Evolutionary conservation across 1,140 invertebrate genomes (phyloP).

Genomic region (Physella acuta): DNA sequence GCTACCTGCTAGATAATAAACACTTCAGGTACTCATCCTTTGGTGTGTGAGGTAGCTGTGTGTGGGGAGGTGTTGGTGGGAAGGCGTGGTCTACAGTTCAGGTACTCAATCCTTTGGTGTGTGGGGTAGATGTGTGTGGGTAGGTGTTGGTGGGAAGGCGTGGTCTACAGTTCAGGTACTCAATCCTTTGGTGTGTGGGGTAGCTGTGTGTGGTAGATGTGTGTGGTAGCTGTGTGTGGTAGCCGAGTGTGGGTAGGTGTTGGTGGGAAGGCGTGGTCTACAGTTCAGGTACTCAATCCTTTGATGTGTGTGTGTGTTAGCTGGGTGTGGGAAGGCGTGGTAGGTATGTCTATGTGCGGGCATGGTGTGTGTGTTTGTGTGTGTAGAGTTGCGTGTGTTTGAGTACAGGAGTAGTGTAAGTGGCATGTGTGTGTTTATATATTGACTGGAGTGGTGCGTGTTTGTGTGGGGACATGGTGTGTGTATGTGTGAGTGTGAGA

Average conservation of each 20-base stretch:
- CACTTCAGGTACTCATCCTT: neutral
- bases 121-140: neutral
- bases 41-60: neutral
- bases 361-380: no score
- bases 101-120: neutral
- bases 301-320: neutral
- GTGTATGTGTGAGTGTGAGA: neutral
- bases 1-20: constrained; percentile 10
- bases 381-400: no score
- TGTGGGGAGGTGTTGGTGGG: no score
- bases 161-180: neutral
- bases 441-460: no score
- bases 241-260: neutral
- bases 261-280: neutral
- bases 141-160: neutral
- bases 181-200: neutral
- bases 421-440: no score
- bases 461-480: no score
- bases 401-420: no score
- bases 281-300: neutral
- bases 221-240: no score
- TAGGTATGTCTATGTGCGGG: neutral
- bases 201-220: no score
- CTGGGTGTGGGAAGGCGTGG: neutral
- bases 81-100: neutral